Evolutionary conservation across 53 echinoderm and acorn worm species (phyloP).

Genomic region (Holothuria scabra): DNA sequence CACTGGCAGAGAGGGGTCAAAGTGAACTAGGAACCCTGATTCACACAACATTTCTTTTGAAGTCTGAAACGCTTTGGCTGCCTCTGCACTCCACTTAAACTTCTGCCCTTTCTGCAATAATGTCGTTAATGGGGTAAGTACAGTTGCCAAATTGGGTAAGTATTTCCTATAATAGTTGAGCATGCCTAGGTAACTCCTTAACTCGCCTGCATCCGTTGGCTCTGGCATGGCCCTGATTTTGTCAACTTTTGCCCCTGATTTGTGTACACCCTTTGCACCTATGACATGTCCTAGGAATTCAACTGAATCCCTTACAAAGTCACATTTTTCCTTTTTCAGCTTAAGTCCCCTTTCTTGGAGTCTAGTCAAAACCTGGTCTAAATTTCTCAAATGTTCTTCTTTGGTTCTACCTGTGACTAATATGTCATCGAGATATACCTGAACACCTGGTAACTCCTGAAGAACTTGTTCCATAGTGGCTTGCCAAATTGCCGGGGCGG

Average conservation of each 20-base stretch:
- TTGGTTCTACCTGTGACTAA: conserved; percentile 45
- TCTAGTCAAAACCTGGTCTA: conserved; percentile 50
- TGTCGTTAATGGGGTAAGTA: conserved; percentile 41
- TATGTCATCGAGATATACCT: conserved; percentile 63
- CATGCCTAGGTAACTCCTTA: conserved; percentile 49
- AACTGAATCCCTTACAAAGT: conserved; percentile 51
- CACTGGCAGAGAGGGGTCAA: conserved; percentile 45
- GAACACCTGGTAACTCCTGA: conserved; percentile 53
- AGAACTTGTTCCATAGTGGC: conserved; percentile 53
- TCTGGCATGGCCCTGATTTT: conserved; percentile 14
- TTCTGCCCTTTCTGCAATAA: conserved; percentile 49
- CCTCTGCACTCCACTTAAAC: conserved; percentile 56
- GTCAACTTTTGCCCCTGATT: background rate
- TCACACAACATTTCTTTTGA: conserved; percentile 54
- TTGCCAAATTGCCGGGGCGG: conserved; percentile 68
- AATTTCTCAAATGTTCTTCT: conserved; percentile 41
- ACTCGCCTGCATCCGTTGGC: conserved; percentile 22
- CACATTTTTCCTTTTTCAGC: conserved; percentile 58
- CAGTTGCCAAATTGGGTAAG: conserved; percentile 56
- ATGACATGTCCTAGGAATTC: conserved; percentile 57
- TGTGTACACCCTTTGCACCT: conserved; percentile 50
- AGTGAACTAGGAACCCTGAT: conserved; percentile 62
- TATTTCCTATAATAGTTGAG: conserved; percentile 58
- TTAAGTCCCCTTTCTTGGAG: conserved; percentile 38
- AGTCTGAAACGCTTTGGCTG: conserved; percentile 29